These are phyloP conservation scores for Anthoptus insignis DNA, from an alignment of 2,888 invertebrate species.

Conservation along the genomic window DNA sequence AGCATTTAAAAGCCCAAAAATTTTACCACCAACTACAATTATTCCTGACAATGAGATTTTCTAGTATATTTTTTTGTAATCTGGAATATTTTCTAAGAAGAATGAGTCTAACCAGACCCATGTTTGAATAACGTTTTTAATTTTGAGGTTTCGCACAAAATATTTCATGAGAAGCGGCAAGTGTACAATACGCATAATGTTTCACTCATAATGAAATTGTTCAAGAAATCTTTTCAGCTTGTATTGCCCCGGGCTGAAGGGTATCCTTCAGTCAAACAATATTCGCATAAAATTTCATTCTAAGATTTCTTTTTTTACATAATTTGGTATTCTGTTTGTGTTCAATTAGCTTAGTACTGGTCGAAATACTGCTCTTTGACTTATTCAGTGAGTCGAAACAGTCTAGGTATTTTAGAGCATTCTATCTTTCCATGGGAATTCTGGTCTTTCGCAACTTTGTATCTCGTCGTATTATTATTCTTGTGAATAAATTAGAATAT, in stretches of 20 bases:
- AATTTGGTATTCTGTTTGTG: slow-evolving; percentile 48
- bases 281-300: slow-evolving; percentile 45
- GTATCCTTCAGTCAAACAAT: slow-evolving; percentile 42
- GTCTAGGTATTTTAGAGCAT: slow-evolving; percentile 4
- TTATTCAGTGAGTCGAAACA: background rate
- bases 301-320: slow-evolving; percentile 45
- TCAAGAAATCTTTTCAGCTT: slow-evolving; percentile 45
- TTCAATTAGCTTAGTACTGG: slow-evolving; percentile 52
- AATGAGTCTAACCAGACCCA: background rate
- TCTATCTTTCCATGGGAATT: background rate
- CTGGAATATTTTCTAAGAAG: background rate
- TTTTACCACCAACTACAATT: too few species aligned
- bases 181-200: slow-evolving; percentile 24
- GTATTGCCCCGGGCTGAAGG: slow-evolving; percentile 47
- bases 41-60: background rate
- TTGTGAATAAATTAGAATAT: too few species aligned
- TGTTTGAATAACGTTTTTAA: background rate
- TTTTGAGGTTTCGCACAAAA: slow-evolving; percentile 1
- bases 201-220: slow-evolving; percentile 25
- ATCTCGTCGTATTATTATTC: too few species aligned
- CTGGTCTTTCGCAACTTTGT: too few species aligned
- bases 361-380: slow-evolving; percentile 5
- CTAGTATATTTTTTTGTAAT: background rate
- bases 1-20: too few species aligned
- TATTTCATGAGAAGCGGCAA: slow-evolving; percentile 15